Evolutionary conservation across 2,888 invertebrate genomes (phyloP), one percentile per base, ranked within the genome.

Genomic region (Leptopilina myrica): DNA sequence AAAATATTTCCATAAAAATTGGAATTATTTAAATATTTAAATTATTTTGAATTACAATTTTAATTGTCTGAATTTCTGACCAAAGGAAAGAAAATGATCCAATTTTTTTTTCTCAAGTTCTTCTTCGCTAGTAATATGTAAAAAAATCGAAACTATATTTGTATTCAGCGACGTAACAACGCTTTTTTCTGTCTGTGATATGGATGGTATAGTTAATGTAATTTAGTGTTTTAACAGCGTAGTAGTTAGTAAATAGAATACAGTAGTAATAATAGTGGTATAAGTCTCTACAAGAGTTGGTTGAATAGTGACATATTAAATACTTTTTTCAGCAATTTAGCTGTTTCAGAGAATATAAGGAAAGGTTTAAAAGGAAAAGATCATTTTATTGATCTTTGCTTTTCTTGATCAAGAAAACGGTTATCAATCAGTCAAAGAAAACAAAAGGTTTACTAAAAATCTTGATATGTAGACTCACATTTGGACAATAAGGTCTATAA

Each of bases 381-480:
- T 14, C 12, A 20, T n/a, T 49, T 69, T 15, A 69, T 20, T 69
- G 46, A 53, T 62, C 62, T 15, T 14, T 53, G 7, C 20, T 69
- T 20, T 69, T 12, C 6, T 69, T 7, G 7, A 43, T 69, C 8
- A 53, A 69, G 20, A 14, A 56, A 73, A 56, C 73, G 40, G 73
- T 73, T 56, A 73, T 69, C 26, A 53, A 73, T 73, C 73, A 73
- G 56, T 33, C 14, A 33, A 33, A 33, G 26, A 49, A 33, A 73
- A 33, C 7, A 53, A n/a, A 43, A 43, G 6, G 43, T 73, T 56
- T 62, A 65, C 65, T 84, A 49, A 49, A 83, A 84, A 82, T 87
- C 85, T 33, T 89, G 89, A 89, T 89, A 89, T 89, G 88, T 89
- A 87, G 87, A 87, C 87, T 85, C 84, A 86, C 84, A 84, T 87